phyloP scores from a whole-genome alignment of 2,888 invertebrate genomes.

The Apotomis turbidana region DNA sequence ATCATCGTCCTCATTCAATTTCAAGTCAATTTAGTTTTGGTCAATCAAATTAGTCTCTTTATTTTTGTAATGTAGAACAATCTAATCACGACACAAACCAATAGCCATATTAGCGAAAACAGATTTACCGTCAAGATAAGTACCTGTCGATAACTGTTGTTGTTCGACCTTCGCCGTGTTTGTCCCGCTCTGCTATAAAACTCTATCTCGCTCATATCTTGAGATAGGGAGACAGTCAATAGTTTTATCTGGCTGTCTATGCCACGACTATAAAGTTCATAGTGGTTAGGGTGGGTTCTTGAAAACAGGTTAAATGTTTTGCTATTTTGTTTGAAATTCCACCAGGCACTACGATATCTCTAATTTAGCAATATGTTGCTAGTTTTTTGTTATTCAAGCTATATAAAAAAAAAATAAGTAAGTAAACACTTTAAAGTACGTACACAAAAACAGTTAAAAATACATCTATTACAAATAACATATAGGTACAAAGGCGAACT shows the following conservation, averaged over 20 bases:
- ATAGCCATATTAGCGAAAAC: constrained; percentile 19
- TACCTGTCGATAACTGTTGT: constrained; percentile 32
- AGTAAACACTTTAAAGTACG: too few species aligned
- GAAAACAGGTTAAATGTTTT: not conserved
- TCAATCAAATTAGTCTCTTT: too few species aligned
- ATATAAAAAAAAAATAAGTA: too few species aligned
- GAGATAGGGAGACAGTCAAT: constrained; percentile 32
- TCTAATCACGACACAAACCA: not conserved
- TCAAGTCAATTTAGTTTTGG: too few species aligned
- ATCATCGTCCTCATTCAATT: too few species aligned
- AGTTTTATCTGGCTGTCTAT: constrained; percentile 30
- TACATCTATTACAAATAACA: too few species aligned
- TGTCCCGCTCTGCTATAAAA: constrained; percentile 40
- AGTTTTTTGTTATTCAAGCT: too few species aligned
- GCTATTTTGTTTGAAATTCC: not conserved
- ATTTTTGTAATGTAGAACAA: not conserved
- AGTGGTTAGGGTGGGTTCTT: constrained; percentile 17
- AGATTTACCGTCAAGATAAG: constrained; percentile 25
- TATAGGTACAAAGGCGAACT: too few species aligned
- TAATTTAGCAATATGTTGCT: too few species aligned
- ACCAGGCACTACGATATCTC: too few species aligned
- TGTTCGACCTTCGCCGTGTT: constrained; percentile 42
- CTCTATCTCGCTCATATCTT: constrained; percentile 37
- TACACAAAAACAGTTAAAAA: too few species aligned
- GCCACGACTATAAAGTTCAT: constrained; percentile 22